phyloP scores from a whole-genome alignment of 2,888 invertebrate species.

The Alloplasta piceator region DNA sequence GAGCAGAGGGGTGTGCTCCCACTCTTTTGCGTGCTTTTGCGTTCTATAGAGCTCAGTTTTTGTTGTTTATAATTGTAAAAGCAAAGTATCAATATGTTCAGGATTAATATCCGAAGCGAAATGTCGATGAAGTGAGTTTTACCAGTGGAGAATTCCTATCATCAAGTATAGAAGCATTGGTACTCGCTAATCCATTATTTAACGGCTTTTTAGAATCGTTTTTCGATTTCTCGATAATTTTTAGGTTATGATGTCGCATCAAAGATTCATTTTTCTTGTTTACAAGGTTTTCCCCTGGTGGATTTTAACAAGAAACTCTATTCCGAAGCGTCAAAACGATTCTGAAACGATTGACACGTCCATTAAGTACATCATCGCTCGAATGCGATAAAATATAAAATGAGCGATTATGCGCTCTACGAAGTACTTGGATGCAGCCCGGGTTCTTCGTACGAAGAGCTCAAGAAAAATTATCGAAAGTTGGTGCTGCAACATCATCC shows the following conservation, averaged over 20 bases:
- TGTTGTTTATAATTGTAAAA: no score
- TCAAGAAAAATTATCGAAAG: conserved; percentile 87
- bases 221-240: background rate
- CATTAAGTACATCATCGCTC: no score
- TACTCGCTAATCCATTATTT: no score
- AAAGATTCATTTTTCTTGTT: conserved; percentile 1
- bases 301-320: conserved; percentile 19
- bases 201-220: background rate
- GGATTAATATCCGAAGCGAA: no score
- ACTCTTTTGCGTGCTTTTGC: no score
- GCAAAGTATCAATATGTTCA: no score
- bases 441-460: conserved; percentile 85
- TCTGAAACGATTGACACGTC: no score
- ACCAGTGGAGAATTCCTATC: no score
- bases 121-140: no score
- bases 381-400: conserved; percentile 45
- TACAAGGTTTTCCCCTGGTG: conserved; percentile 2
- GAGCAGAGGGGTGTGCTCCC: no score
- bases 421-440: conserved; percentile 85
- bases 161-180: background rate
- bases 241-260: conserved; percentile 35
- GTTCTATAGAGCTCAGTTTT: no score
- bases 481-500: conserved; percentile 86
- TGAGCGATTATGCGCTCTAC: conserved; percentile 83
- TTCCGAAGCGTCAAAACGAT: no score